phyloP scores from a whole-genome alignment of 2,797 vertebrate genomes.

The Perodicticus potto region DNA sequence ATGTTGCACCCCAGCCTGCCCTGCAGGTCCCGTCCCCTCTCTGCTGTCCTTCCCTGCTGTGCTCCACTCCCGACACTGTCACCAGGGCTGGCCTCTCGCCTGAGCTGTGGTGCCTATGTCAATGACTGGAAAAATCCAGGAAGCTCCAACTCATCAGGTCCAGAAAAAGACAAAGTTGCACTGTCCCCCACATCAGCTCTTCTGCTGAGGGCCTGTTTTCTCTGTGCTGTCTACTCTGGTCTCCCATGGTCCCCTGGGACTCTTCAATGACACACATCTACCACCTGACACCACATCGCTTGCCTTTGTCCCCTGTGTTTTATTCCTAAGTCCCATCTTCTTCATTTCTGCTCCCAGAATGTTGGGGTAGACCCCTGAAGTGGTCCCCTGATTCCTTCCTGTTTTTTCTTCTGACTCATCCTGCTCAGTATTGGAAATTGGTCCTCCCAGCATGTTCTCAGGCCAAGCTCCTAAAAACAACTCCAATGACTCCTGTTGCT shows the following conservation, averaged over 20 bases:
- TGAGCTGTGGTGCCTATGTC: background rate
- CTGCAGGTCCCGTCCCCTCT: background rate
- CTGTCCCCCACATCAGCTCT: background rate
- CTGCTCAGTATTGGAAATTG: background rate
- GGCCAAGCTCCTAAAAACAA: background rate
- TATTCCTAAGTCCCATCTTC: background rate
- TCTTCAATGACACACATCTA: background rate
- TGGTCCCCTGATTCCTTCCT: background rate
- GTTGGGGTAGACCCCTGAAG: background rate
- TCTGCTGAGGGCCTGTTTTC: background rate
- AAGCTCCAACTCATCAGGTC: background rate
- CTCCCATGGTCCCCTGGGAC: background rate
- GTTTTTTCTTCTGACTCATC: background rate
- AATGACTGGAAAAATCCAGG: background rate
- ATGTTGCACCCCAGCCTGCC: fast-evolving
- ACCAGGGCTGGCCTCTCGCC: background rate
- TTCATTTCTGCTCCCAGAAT: background rate
- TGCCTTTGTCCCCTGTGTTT: background rate
- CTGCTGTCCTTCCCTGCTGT: background rate
- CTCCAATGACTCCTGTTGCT: background rate
- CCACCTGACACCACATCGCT: background rate
- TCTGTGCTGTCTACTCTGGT: background rate
- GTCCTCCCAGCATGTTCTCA: background rate
- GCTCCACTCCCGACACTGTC: background rate
- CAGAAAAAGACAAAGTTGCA: background rate